Evolutionary conservation across 2,797 vertebrate species (phyloP).

Genomic region (Argya squamiceps): DNA sequence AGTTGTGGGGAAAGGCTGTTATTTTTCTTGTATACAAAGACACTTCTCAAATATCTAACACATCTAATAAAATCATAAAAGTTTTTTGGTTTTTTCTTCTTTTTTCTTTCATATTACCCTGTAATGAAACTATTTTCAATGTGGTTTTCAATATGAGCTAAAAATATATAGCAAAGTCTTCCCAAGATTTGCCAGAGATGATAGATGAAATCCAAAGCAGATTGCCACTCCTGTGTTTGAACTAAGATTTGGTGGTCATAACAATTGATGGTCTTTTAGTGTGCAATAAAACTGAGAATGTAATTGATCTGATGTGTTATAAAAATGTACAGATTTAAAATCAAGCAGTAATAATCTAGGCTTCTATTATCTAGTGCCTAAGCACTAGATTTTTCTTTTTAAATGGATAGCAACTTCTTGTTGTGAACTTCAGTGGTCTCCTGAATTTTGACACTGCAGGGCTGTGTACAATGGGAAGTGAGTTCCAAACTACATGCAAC

Average conservation of each 20-base stretch:
- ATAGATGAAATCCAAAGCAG: not conserved
- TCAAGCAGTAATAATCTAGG: not conserved
- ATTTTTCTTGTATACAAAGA: not conserved
- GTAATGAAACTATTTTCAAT: not conserved
- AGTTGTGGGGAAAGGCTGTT: not conserved
- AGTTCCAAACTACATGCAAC: not conserved
- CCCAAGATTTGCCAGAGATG: not conserved
- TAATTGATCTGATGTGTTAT: constrained; percentile 24
- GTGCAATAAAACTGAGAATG: constrained; percentile 41
- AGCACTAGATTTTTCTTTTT: not conserved
- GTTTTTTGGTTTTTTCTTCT: fast-evolving
- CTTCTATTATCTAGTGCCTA: not conserved
- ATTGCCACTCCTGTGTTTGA: not conserved
- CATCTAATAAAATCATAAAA: not conserved
- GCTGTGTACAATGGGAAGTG: not conserved
- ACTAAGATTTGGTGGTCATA: not conserved
- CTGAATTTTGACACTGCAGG: not conserved
- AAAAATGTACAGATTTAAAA: constrained; percentile 39
- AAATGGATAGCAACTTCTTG: not conserved
- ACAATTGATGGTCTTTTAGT: constrained; percentile 30
- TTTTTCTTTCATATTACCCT: not conserved
- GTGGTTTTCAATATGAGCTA: not conserved
- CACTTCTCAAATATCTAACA: not conserved
- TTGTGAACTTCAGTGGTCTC: not conserved
- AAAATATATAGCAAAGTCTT: not conserved